Conservation (phyloP, 92 coral and sea anemone genomes). For the Phenganax marumi region DNA sequence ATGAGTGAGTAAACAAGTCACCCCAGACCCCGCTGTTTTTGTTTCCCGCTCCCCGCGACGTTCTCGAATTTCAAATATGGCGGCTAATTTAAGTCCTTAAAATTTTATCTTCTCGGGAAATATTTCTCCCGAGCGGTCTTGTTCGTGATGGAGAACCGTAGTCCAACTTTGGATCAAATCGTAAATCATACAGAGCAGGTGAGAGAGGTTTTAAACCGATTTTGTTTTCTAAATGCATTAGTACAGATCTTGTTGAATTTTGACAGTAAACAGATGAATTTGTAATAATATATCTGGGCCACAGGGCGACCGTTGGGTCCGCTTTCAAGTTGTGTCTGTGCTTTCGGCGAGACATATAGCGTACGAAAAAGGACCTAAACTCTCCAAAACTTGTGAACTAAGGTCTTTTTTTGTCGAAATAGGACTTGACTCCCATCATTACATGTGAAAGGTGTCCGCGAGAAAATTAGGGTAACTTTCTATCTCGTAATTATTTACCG, state of each 20-base stretch:
- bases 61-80: slow-evolving; percentile 41
- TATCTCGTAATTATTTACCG: not conserved
- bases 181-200: slow-evolving; percentile 41
- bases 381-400: not conserved
- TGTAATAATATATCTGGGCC: slow-evolving; percentile 11
- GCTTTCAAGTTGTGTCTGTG: not conserved
- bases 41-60: not conserved
- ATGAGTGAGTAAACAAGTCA: not conserved
- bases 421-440: not conserved
- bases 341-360: not conserved
- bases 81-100: slow-evolving; percentile 45
- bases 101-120: slow-evolving; percentile 9
- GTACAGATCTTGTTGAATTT: not conserved
- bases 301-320: not conserved
- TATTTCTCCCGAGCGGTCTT: slow-evolving; percentile 26
- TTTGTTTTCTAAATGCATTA: not conserved
- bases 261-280: not conserved
- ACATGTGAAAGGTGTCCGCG: not conserved
- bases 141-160: slow-evolving; percentile 31
- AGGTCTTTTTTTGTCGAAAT: not conserved
- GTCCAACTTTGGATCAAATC: slow-evolving; percentile 35
- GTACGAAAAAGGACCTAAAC: not conserved
- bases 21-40: slow-evolving; percentile 21
- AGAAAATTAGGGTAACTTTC: not conserved
- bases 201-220: not conserved